Evolutionary conservation across 2,888 invertebrate species (phyloP), one percentile per base, ranked within the genome.

Genomic region (Dastarcus helophoroides): DNA sequence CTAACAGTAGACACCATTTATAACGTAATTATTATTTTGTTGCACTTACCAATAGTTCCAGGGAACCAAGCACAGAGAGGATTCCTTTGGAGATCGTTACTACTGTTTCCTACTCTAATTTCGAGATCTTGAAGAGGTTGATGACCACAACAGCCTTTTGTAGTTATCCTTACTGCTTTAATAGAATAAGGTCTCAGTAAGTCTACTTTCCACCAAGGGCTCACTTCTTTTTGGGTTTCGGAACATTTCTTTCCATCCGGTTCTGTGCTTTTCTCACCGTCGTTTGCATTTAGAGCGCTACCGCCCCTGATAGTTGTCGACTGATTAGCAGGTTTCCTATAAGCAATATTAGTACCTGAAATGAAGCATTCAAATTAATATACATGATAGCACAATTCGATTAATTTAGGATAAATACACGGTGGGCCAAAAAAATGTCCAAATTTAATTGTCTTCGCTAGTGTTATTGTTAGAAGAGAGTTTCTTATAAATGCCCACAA

Each of bases 201-300:
- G 57, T 91, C 88, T 5, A 90, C 89, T 47, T 81, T 79, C 90
- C 90, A 91, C 88, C 89, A 91, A 0, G 90, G 90, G 12, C 88
- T 88, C 0, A 82, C 79, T 52, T 91, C 90, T 36, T 80, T 75
- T 54, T 83, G 81, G 0, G 90, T 91, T 64, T 90, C 89, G 0
- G 88, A 84, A 58, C 91, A 91, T 38, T 83, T 68, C 53, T 82
- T 79, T 8, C 84, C 86, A 47, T 90, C 89, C 51, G 89, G 88
- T 36, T 86, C 82, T 19, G 84, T 77, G 37, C 78, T 76, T 43
- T 70, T 68, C 55, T 88, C 84, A 2, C 90, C 91, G 51, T 90
- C 90, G 52, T 90, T 90, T 8, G 86, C 90, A 54, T 83, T 86
- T 30, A 72, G 68, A 0, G 88, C 80, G 3, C 73, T 73, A 2